A percentile compares a stretch with the other conserved stretches of the same genome.
These are phyloP conservation scores for Alectura lathami DNA, from an alignment of 2,113 vertebrate genomes.

Conservation along the genomic window DNA sequence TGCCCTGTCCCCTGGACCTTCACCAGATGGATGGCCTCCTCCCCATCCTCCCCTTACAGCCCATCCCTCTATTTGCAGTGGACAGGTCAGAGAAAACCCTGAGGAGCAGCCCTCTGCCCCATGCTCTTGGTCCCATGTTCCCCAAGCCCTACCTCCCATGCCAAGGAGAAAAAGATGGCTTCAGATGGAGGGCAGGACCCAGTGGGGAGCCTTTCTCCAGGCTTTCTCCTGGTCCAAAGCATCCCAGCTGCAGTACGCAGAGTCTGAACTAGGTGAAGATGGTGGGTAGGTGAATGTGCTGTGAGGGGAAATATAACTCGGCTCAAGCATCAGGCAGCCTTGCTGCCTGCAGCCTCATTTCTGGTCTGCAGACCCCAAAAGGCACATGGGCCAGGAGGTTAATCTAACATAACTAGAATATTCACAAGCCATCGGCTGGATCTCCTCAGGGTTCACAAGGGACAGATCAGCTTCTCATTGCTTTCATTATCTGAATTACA, in stretches of 20 bases:
- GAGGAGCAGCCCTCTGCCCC: background rate
- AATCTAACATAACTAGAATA: slow-evolving; percentile 26
- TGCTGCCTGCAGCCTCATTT: background rate
- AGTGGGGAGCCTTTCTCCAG: background rate
- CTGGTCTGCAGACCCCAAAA: background rate
- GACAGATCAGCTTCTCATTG: background rate
- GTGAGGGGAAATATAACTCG: background rate
- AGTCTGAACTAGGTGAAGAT: background rate
- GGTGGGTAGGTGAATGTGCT: background rate
- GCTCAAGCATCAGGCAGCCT: background rate
- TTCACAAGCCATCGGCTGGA: background rate
- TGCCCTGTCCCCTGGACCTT: background rate
- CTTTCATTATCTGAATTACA: slow-evolving; percentile 49
- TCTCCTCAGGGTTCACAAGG: background rate
- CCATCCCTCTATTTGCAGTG: background rate
- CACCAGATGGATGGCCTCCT: background rate
- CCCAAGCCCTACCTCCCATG: background rate
- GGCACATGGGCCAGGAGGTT: background rate
- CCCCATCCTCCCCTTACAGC: background rate
- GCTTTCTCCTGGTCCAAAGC: background rate
- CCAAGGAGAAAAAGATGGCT: background rate
- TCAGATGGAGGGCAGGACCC: background rate
- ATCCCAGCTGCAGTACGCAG: background rate
- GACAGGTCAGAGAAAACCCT: background rate
- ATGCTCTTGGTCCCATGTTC: background rate